Evolutionary conservation across 92 coral and sea anemone species (phyloP).

Genomic region (Paramuricea clavata): DNA sequence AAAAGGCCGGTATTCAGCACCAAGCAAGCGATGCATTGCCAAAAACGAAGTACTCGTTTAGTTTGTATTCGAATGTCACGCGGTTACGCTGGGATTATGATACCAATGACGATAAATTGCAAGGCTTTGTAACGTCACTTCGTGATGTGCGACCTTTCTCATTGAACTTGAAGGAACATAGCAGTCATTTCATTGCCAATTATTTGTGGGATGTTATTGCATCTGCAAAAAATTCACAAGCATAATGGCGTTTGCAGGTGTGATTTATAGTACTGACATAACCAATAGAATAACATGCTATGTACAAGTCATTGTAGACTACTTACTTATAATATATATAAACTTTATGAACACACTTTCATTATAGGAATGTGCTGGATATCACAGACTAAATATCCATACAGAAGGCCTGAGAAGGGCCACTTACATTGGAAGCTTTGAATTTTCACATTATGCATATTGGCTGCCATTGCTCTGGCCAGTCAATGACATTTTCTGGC

Average conservation of each 20-base stretch:
- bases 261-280: too few relatives aligned
- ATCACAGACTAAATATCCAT: too few relatives aligned
- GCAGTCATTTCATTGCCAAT: conserved; percentile 77
- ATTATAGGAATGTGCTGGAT: too few relatives aligned
- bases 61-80: conserved; percentile 85
- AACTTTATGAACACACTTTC: too few relatives aligned
- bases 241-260: background rate
- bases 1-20: conserved; percentile 61
- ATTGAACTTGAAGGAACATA: conserved; percentile 77
- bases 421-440: too few relatives aligned
- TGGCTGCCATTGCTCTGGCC: too few relatives aligned
- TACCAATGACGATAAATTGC: conserved; percentile 78
- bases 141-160: conserved; percentile 90
- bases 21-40: conserved; percentile 81
- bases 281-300: too few relatives aligned
- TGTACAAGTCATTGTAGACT: too few relatives aligned
- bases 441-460: too few relatives aligned
- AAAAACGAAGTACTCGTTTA: conserved; percentile 89
- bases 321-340: too few relatives aligned
- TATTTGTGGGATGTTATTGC: conserved; percentile 90
- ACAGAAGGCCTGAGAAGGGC: too few relatives aligned
- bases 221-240: background rate
- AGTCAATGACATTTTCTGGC: too few relatives aligned
- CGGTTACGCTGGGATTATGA: conserved; percentile 97
- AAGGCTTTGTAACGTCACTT: conserved; percentile 90